These are phyloP conservation scores for Eilema caniola DNA, from an alignment of 2,888 invertebrate genomes.

Conservation along the genomic window DNA sequence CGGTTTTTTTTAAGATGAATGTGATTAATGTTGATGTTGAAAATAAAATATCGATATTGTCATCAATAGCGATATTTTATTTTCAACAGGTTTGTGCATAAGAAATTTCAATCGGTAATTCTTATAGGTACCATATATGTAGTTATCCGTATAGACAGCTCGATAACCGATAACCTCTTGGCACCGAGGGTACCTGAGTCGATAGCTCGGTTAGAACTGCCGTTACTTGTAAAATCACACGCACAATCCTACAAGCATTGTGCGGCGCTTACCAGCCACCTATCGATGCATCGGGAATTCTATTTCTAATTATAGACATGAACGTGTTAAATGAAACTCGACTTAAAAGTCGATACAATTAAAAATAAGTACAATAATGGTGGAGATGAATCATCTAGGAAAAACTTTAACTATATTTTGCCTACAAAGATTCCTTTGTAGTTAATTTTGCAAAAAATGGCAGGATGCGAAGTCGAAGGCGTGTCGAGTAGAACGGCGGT, in stretches of 20 bases:
- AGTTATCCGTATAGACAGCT: conserved; percentile 64
- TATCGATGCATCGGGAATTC: conserved; percentile 54
- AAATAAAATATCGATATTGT: no score
- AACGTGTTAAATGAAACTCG: conserved; percentile 44
- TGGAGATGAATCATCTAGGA: conserved; percentile 47
- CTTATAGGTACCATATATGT: conserved; percentile 52
- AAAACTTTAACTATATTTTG: conserved; percentile 60
- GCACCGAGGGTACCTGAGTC: conserved; percentile 70
- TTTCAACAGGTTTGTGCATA: conserved; percentile 33
- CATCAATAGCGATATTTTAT: conserved; percentile 30
- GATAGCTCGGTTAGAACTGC: conserved; percentile 79
- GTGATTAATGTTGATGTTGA: no score
- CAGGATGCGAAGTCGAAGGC: conserved; percentile 81
- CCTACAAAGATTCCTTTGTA: conserved; percentile 73
- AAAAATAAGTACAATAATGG: conserved; percentile 26
- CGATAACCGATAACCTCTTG: conserved; percentile 80
- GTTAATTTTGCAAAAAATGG: conserved; percentile 79
- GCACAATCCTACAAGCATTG: conserved; percentile 73
- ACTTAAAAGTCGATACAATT: conserved; percentile 38
- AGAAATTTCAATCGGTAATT: conserved; percentile 51
- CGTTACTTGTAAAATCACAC: conserved; percentile 80
- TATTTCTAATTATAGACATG: conserved; percentile 51
- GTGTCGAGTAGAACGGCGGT: conserved; percentile 72
- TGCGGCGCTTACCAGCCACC: conserved; percentile 49
- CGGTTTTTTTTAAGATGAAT: conserved; percentile 6